phyloP scores from a whole-genome alignment of 2,113 vertebrate genomes.

The Mungos mungo region DNA sequence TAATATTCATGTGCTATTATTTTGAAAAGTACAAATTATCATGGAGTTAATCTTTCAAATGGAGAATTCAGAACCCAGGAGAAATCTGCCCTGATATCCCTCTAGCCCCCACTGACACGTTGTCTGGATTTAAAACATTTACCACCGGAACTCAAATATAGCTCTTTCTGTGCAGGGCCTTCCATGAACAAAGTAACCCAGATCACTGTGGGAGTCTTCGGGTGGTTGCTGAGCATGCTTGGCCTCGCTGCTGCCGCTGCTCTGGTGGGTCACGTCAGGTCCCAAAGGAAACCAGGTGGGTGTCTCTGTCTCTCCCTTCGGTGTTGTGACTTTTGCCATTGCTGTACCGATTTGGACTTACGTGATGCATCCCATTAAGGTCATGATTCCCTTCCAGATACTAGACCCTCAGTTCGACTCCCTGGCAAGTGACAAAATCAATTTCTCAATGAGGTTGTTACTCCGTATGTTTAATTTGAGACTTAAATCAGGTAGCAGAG shows the following conservation, averaged over 20 bases:
- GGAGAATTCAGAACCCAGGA: neutral
- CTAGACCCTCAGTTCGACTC: neutral
- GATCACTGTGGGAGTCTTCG: accelerated
- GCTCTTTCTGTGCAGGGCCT: neutral
- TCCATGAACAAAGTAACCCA: neutral
- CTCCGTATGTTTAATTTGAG: neutral
- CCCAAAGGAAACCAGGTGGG: conserved; percentile 8
- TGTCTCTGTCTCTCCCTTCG: neutral
- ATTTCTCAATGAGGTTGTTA: neutral
- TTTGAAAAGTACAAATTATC: neutral
- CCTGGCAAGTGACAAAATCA: neutral
- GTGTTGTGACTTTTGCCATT: neutral
- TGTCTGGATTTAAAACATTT: neutral
- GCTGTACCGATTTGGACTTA: neutral
- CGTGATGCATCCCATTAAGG: neutral
- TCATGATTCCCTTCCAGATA: neutral
- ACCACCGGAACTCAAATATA: neutral
- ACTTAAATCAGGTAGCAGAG: neutral
- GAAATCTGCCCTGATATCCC: too few relatives aligned
- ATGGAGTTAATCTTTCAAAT: neutral
- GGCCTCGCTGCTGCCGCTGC: neutral
- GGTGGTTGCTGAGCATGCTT: neutral
- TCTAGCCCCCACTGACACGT: neutral
- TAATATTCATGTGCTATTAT: neutral
- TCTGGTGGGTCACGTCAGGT: neutral